A percentile compares a stretch with the other conserved stretches of the same genome.
Evolutionary conservation across 2,888 invertebrate species (phyloP).

Genomic region (Phalangium opilio): DNA sequence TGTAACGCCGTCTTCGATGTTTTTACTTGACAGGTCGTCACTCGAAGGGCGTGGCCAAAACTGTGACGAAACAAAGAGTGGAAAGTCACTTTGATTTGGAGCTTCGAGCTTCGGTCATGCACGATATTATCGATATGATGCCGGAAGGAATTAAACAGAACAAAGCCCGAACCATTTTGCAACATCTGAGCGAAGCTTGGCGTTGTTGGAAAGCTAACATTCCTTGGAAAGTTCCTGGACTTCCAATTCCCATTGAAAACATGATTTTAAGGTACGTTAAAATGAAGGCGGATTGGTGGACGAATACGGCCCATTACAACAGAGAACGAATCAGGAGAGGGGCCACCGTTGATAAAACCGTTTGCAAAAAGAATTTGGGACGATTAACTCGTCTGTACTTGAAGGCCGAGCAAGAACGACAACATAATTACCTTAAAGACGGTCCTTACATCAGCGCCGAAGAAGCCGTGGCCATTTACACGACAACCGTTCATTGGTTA

Average conservation of each 20-base stretch:
- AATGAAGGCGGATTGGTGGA: conserved; percentile 99
- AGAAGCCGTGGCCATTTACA: conserved; percentile 99
- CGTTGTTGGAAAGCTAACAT: conserved; percentile 99
- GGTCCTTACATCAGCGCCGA: conserved; percentile 99
- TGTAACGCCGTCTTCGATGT: no score
- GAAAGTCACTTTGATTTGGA: conserved; percentile 99
- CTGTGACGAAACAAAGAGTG: conserved; percentile 97
- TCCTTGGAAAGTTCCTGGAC: conserved; percentile 98
- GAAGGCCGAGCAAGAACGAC: conserved; percentile 94
- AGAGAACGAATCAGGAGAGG: conserved; percentile 94
- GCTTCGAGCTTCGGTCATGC: conserved; percentile 77
- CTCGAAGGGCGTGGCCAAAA: conserved; percentile 98
- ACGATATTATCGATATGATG: conserved; percentile 99
- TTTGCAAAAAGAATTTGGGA: conserved; percentile 98
- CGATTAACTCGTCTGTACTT: conserved; percentile 90
- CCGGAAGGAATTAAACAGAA: conserved; percentile 99
- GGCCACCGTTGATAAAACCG: conserved; percentile 99
- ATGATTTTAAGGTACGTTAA: conserved; percentile 97
- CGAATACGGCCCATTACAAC: conserved; percentile 99
- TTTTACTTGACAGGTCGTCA: conserved; percentile 43
- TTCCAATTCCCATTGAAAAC: conserved; percentile 98
- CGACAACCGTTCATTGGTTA: conserved; percentile 98
- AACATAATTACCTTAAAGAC: conserved; percentile 98
- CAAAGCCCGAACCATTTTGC: conserved; percentile 95
- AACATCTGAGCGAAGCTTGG: conserved; percentile 99